phyloP scores from a whole-genome alignment of 2,888 invertebrate genomes.

The Sinotaia quadrata region DNA sequence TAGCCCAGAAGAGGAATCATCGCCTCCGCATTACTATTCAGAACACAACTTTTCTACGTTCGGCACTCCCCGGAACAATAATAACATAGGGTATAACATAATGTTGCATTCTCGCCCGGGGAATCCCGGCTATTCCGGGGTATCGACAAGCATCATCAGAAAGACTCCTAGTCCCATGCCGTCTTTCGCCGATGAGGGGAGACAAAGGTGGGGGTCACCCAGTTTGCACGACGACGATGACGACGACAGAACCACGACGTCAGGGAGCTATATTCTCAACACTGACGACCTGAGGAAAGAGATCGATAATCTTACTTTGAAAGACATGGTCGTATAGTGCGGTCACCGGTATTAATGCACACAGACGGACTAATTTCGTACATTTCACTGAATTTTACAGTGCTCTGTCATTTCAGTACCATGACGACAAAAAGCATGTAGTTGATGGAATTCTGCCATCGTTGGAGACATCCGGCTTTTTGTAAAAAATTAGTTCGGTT shows the following conservation, averaged over 20 bases:
- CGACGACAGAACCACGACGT: conserved; percentile 37
- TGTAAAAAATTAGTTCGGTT: too few species aligned
- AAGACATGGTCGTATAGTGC: conserved; percentile 34
- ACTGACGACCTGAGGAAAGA: conserved; percentile 40
- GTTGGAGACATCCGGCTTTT: too few species aligned
- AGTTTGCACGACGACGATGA: conserved; percentile 32
- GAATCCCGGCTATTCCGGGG: conserved; percentile 11
- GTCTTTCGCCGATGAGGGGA: conserved; percentile 1
- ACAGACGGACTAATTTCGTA: too few species aligned
- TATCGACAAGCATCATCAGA: conserved; percentile 11
- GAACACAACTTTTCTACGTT: conserved; percentile 18
- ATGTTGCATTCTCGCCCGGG: conserved; percentile 16
- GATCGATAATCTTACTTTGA: conserved; percentile 35
- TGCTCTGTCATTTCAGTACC: too few species aligned
- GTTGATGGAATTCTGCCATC: too few species aligned
- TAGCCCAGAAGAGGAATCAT: conserved; percentile 9
- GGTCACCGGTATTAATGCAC: too few species aligned
- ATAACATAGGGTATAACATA: conserved; percentile 2
- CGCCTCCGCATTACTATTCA: conserved; percentile 9
- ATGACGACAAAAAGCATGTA: too few species aligned
- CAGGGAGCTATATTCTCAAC: conserved; percentile 42
- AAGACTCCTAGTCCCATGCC: background rate
- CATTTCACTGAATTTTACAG: too few species aligned
- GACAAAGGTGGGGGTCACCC: conserved; percentile 21
- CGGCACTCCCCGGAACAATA: conserved; percentile 1